These are phyloP conservation scores for Parasteatoda lunata DNA, from an alignment of 2,888 invertebrate genomes.

Conservation along the genomic window DNA sequence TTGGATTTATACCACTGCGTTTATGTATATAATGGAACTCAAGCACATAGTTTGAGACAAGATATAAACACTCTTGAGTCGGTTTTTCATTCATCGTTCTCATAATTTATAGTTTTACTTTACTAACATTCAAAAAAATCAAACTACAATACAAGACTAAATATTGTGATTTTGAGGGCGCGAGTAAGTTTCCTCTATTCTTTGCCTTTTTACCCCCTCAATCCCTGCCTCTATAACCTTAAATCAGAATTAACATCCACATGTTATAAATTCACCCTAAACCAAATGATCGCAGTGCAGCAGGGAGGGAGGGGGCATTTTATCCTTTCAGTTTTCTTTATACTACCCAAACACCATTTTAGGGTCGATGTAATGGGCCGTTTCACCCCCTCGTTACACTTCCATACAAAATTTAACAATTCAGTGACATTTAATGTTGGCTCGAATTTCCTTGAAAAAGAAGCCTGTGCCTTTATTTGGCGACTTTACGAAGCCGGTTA, in stretches of 20 bases:
- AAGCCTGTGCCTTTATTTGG: slow-evolving; percentile 1
- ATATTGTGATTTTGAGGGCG: not conserved
- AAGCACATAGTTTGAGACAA: no score
- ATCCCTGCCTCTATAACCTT: not conserved
- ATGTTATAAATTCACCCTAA: slow-evolving; percentile 7
- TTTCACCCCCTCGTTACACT: not conserved
- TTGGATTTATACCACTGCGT: no score
- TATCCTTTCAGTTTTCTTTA: slow-evolving; percentile 5
- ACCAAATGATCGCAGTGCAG: slow-evolving; percentile 14
- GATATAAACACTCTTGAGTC: no score
- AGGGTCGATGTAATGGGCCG: not conserved
- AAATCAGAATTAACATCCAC: slow-evolving; percentile 54
- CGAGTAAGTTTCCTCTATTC: slow-evolving; percentile 12
- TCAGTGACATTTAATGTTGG: not conserved
- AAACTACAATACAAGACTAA: no score
- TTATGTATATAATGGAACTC: no score
- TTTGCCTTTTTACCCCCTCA: slow-evolving; percentile 21
- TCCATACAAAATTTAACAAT: not conserved
- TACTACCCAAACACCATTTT: slow-evolving; percentile 12
- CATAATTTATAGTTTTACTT: no score
- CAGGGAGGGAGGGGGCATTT: not conserved
- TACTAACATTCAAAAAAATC: no score
- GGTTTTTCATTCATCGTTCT: no score
- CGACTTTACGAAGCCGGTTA: not conserved
- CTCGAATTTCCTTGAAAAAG: not conserved